phyloP scores from a whole-genome alignment of 2,113 vertebrate species.

The Microcebus jonahi region DNA sequence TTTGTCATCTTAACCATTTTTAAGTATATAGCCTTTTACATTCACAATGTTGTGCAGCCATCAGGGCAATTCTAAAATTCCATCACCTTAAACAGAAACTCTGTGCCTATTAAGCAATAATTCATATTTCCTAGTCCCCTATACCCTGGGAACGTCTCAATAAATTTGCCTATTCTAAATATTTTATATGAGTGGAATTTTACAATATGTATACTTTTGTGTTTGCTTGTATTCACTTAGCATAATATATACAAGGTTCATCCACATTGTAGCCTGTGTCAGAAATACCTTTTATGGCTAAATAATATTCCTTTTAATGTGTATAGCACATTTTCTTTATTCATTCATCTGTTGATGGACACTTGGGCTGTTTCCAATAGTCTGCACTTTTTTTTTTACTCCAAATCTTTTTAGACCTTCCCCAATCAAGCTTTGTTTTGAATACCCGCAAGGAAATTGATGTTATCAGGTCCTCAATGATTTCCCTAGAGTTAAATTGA shows the following conservation, averaged over 20 bases:
- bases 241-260: background rate
- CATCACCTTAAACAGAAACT: background rate
- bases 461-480: background rate
- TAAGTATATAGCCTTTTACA: background rate
- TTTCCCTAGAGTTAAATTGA: background rate
- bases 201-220: background rate
- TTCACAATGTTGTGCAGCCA: background rate
- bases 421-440: background rate
- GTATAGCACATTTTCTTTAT: background rate
- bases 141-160: background rate
- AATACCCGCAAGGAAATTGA: background rate
- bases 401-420: background rate
- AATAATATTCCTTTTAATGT: background rate
- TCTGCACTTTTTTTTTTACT: background rate
- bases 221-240: background rate
- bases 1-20: background rate
- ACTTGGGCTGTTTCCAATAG: background rate
- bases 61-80: background rate
- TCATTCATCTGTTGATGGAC: background rate
- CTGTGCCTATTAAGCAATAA: background rate
- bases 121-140: rapidly evolving
- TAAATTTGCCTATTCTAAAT: background rate
- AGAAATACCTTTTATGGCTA: background rate
- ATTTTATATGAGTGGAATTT: background rate
- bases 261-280: background rate